Base-by-base conservation (phyloP, 2,888 invertebrate species). In the Atrina japonica region DNA sequence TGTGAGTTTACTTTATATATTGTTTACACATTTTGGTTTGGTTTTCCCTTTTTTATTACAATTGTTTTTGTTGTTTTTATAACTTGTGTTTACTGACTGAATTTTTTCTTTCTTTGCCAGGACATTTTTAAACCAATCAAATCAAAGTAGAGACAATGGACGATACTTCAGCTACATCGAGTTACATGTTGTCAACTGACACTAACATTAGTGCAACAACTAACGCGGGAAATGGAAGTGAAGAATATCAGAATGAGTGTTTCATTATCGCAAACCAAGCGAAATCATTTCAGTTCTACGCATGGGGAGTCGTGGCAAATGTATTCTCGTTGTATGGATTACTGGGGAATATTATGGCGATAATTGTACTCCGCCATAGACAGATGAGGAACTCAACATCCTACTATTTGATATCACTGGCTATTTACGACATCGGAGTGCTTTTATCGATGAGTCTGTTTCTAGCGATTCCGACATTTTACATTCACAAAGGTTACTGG, bases 381-480 rank as follows among this genome's bases (percentile, higher is more conserved):
- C 97, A 97, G 91, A 98, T 98, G 98, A 94, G 96, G 86, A 97
- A 97, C 70, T 97, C 97, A 88, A 96, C 98, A 88, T 98, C 98
- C 91, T 96, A 97, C 91, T 93, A 98, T 88, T 93, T 99, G 73
- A 96, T 97, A 78, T 97, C 97, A 5, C 93, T 99, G 83, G 98
- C 98, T 27, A 93, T 96, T 83, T 97, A 97, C 91, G 99, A 99
- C 92, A 96, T 96, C 14, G 93, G 96, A 77, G 93, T 98, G 82
- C 95, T 98, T 84, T 92, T 96, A 82, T 87, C 90, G 3, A 87
- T 91, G 75, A 78, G 88, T 14, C 67, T 89, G 29, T 87, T 86
- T 75, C 79, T 90, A 66, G 84, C 86, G 11, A 69, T 89, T 21
- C 89, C 88, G 0, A 83, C 84, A 5, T 71, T 76, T 29, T 81